Percentiles rank a stretch among this genome's conserved stretches.
These are phyloP conservation scores for Danionella dracula DNA, from an alignment of 2,797 vertebrate species.

Conservation along the genomic window DNA sequence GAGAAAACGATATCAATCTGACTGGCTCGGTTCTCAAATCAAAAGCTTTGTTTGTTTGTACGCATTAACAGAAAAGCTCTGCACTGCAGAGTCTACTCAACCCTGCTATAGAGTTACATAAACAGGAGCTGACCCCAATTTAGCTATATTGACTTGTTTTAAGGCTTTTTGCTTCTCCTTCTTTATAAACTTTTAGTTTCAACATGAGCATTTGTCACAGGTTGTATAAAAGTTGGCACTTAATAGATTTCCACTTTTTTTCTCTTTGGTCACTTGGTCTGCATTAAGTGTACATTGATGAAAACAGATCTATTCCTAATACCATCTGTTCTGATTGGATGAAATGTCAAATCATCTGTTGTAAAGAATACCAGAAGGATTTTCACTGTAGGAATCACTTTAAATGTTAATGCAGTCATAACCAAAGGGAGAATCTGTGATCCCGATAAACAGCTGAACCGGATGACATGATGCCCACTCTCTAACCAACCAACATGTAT, in stretches of 20 bases:
- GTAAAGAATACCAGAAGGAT: constrained; percentile 20
- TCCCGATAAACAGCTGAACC: constrained; percentile 1
- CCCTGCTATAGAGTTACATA: constrained; percentile 30
- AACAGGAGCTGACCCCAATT: constrained; percentile 30
- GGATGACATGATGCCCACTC: not conserved
- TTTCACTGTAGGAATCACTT: constrained; percentile 4
- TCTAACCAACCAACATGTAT: no score
- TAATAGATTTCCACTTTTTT: no score
- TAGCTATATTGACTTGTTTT: not conserved
- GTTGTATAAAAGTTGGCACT: no score
- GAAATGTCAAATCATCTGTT: constrained; percentile 1
- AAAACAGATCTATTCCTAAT: constrained; percentile 12
- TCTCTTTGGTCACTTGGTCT: no score
- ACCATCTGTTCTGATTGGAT: constrained; percentile 12
- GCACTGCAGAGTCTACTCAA: constrained; percentile 15
- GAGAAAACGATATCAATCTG: constrained; percentile 1
- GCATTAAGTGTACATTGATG: not conserved
- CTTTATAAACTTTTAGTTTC: no score
- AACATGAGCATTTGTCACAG: no score
- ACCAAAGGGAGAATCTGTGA: constrained; percentile 21
- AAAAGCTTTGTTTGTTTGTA: not conserved
- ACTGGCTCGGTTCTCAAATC: not conserved
- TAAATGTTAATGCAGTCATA: constrained; percentile 32
- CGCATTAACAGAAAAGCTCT: not conserved
- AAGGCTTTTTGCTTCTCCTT: no score